Evolutionary conservation across 1,140 invertebrate species (phyloP).

Genomic region (Macrobrachium nipponense): DNA sequence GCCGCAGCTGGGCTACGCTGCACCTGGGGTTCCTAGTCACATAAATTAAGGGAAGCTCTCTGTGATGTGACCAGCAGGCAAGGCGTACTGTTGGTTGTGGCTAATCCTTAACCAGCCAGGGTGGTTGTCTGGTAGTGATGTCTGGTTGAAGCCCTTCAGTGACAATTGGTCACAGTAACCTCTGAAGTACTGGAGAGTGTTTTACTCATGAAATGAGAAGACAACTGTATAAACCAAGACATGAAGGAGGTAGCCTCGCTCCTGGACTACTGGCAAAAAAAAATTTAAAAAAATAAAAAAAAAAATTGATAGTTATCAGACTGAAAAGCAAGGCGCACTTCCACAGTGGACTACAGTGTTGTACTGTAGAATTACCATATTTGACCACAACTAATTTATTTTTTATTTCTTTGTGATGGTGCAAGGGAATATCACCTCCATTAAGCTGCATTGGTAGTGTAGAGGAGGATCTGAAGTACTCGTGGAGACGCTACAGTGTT

Average conservation of each 20-base stretch:
- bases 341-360: constrained; percentile 53
- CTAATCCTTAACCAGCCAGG: constrained; percentile 37
- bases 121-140: constrained; percentile 50
- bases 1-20: constrained; percentile 53
- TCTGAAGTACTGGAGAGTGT: constrained; percentile 35
- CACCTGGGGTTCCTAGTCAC: constrained; percentile 61
- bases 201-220: constrained; percentile 30
- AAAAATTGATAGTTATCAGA: neutral
- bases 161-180: constrained; percentile 33
- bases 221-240: constrained; percentile 33
- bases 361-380: constrained; percentile 55
- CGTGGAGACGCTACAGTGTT: constrained; percentile 30
- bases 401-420: constrained; percentile 59
- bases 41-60: constrained; percentile 59
- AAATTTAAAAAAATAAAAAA: too few relatives aligned
- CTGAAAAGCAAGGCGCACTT: constrained; percentile 38
- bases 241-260: constrained; percentile 46
- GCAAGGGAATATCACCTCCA: constrained; percentile 60
- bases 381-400: constrained; percentile 59
- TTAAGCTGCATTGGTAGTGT: constrained; percentile 57
- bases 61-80: constrained; percentile 58
- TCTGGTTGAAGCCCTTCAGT: constrained; percentile 28
- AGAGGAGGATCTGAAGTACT: constrained; percentile 48
- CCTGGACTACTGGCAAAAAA: constrained; percentile 56
- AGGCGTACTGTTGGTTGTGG: constrained; percentile 31